These are phyloP conservation scores for Sebastes alutus DNA, from an alignment of 2,797 vertebrate genomes.

Conservation along the genomic window DNA sequence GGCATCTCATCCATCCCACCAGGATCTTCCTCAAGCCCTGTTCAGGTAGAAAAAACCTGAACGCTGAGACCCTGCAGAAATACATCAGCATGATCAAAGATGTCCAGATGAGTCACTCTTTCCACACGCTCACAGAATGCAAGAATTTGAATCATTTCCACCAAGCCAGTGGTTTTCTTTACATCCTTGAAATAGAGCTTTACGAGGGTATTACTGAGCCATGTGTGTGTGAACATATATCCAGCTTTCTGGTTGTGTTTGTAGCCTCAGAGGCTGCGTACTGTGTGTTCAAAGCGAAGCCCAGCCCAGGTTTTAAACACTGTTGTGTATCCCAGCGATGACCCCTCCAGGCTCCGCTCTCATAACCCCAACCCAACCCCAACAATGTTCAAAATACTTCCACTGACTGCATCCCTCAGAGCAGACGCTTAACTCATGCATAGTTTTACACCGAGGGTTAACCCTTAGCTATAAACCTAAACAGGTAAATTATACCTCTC, in stretches of 20 bases:
- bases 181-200: conserved; percentile 17
- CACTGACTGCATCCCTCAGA: conserved; percentile 24
- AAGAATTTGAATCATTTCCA: conserved; percentile 10
- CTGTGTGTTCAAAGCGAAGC: conserved; percentile 9
- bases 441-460: conserved; percentile 62
- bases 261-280: background rate
- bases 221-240: conserved; percentile 14
- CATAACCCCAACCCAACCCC: conserved; percentile 23
- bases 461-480: conserved; percentile 68
- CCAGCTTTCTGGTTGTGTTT: conserved; percentile 23
- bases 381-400: conserved; percentile 38
- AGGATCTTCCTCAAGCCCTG: background rate
- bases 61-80: background rate
- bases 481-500: conserved; percentile 72
- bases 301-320: conserved; percentile 33
- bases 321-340: conserved; percentile 18
- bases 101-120: background rate
- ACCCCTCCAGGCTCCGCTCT: conserved; percentile 23
- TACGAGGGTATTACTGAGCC: conserved; percentile 3
- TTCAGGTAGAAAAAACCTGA: background rate
- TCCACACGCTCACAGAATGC: background rate
- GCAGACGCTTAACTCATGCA: conserved; percentile 49
- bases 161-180: conserved; percentile 7
- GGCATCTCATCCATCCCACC: conserved; percentile 15
- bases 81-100: background rate